Percentiles rank a stretch among this genome's conserved stretches.
Evolutionary conservation across 1,140 invertebrate species (phyloP).

Genomic region (Goniozus legneri): DNA sequence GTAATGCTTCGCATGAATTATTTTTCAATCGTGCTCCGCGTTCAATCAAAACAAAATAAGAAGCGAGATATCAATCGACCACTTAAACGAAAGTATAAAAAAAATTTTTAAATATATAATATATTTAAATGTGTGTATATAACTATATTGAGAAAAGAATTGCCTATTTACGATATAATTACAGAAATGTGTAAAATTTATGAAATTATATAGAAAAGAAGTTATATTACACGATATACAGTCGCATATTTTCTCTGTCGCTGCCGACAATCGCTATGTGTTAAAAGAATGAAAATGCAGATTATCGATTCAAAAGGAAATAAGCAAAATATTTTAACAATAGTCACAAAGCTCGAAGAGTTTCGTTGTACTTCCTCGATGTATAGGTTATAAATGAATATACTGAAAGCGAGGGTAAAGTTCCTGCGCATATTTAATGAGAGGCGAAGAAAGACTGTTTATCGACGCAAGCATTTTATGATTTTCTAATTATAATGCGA

Average conservation of each 20-base stretch:
- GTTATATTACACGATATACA: slow-evolving; percentile 14
- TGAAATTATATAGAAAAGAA: neutral
- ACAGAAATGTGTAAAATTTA: neutral
- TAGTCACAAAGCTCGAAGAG: neutral
- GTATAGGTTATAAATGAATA: neutral
- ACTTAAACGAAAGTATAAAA: slow-evolving; percentile 5
- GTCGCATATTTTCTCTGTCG: slow-evolving; percentile 6
- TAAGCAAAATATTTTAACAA: neutral
- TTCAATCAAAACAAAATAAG: too few species aligned
- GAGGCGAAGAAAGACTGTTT: too few species aligned
- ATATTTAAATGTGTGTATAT: slow-evolving; percentile 7
- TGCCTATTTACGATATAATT: neutral
- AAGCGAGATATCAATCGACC: too few species aligned
- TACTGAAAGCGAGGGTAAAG: neutral
- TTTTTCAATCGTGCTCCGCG: too few species aligned
- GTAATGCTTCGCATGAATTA: too few species aligned
- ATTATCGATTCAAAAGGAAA: neutral
- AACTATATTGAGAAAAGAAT: slow-evolving; percentile 3
- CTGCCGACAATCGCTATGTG: slow-evolving; percentile 2
- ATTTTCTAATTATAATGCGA: too few species aligned
- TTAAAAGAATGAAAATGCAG: slow-evolving; percentile 2
- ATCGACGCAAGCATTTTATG: too few species aligned
- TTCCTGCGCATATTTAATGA: slow-evolving; percentile 15
- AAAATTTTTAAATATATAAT: slow-evolving; percentile 12
- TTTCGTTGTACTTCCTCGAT: neutral